Percentiles rank a stretch among this genome's conserved stretches.
Evolutionary conservation across 2,797 vertebrate species (phyloP).

Genomic region (Cygnus olor): DNA sequence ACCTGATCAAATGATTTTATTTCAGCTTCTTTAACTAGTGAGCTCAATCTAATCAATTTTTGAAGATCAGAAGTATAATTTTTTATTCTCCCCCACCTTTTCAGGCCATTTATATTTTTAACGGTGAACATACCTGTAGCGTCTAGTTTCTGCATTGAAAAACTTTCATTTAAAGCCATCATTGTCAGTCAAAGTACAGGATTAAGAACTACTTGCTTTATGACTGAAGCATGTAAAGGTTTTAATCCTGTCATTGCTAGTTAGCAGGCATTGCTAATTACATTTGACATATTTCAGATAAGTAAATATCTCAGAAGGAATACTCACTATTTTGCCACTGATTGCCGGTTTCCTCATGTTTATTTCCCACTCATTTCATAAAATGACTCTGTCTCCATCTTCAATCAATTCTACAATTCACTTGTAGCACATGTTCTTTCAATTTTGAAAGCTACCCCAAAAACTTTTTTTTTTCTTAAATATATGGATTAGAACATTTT

Average conservation of each 20-base stretch:
- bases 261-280: conserved; percentile 32
- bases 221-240: conserved; percentile 1
- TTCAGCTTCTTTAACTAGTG: neutral
- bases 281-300: conserved; percentile 26
- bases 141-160: neutral
- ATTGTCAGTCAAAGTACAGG: neutral
- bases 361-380: neutral
- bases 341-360: neutral
- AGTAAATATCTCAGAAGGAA: conserved; percentile 28
- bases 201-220: conserved; percentile 36
- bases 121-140: neutral
- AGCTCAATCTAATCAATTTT: neutral
- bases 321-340: neutral
- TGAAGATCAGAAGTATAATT: neutral
- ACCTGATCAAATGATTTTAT: neutral
- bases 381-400: neutral
- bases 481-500: neutral
- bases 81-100: neutral
- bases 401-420: neutral
- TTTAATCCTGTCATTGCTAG: conserved; percentile 48
- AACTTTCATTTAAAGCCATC: neutral
- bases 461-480: rapidly evolving
- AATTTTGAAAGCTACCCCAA: neutral
- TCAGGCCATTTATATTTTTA: neutral
- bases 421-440: rapidly evolving